Base-by-base conservation (phyloP, 1,140 invertebrate species). In the Hycleus phaleratus region DNA sequence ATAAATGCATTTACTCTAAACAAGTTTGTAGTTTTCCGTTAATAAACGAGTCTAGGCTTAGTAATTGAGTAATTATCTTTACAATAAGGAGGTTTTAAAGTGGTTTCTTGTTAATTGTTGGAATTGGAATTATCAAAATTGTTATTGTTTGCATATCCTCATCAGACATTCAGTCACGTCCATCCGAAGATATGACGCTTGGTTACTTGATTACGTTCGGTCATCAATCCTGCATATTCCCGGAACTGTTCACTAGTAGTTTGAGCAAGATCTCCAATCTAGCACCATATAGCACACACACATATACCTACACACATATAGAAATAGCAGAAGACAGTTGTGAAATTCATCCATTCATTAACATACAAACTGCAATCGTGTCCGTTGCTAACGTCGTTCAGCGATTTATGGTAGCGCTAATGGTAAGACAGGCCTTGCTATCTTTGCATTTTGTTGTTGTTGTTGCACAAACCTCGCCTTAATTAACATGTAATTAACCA, bases 401-500 rank as follows among this genome's bases (percentile, higher is more conserved):
- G 49, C 12, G 49, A 52, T 52, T 52, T 52, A 52, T 42, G 49
- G 49, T 25, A 39, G 49, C 9, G 11, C 40, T 42, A 10, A 42
- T 42, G 40, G 40, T 42, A 42, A 7, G 40, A 42, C 40, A 42
- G 40, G 9, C 5, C 3, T 42, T 10, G 11, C 40, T 42, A 42
- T 42, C 40, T 42, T 42, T 42, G 40, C 49, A 42, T 18, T 18
- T 18, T 18, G 18, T 18, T 18, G 18, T 18, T 18, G 18, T 18
- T 18, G 18, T 18, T 18, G 18, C 18, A 52, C 39, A 9, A 52
- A 43, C n/a, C 40, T 42, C 11, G 40, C 39, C 49, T 52, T 52
- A 52, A 52, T 52, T 52, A 52, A 52, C 49, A 52, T 52, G 49
- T 52, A 52, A 52, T 52, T 52, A 52, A 44, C 39, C 26, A 26